phyloP scores from a whole-genome alignment of 2,888 invertebrate genomes.

The Tigriopus californicus region DNA sequence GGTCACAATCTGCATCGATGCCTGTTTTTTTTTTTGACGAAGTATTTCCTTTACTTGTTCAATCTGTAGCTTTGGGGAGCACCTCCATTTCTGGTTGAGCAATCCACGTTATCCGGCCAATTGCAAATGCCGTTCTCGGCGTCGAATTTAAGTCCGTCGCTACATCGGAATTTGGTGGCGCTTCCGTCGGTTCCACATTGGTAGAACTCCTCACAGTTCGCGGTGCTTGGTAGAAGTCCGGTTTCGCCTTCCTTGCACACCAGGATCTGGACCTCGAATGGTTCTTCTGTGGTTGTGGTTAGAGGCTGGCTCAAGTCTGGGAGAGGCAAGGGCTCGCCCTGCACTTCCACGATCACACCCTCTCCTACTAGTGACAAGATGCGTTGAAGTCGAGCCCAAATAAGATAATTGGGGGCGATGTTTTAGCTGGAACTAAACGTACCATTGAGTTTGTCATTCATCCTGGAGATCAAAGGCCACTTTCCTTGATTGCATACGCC shows the following conservation, averaged over 20 bases:
- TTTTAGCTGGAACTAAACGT: neutral
- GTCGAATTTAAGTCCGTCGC: conserved; percentile 65
- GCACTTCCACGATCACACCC: too few relatives aligned
- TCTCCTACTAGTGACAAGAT: too few relatives aligned
- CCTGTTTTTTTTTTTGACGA: too few relatives aligned
- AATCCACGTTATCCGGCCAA: conserved; percentile 62
- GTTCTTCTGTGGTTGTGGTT: neutral
- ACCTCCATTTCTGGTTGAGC: conserved; percentile 24
- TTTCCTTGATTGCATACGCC: conserved; percentile 9
- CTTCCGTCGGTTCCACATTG: neutral
- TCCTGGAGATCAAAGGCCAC: neutral
- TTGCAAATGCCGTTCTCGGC: conserved; percentile 45
- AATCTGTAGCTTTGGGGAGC: too few relatives aligned
- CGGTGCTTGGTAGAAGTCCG: neutral
- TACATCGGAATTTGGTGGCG: conserved; percentile 41
- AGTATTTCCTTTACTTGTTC: too few relatives aligned
- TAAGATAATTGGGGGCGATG: too few relatives aligned
- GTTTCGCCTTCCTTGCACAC: too few relatives aligned
- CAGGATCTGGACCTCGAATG: neutral
- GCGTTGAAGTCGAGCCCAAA: too few relatives aligned
- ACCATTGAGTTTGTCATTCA: neutral
- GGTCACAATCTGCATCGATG: too few relatives aligned
- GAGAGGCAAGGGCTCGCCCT: too few relatives aligned
- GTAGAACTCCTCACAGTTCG: neutral
- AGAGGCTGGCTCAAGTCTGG: neutral